phyloP scores from a whole-genome alignment of 2,113 vertebrate species.

The Epinephelus moara region DNA sequence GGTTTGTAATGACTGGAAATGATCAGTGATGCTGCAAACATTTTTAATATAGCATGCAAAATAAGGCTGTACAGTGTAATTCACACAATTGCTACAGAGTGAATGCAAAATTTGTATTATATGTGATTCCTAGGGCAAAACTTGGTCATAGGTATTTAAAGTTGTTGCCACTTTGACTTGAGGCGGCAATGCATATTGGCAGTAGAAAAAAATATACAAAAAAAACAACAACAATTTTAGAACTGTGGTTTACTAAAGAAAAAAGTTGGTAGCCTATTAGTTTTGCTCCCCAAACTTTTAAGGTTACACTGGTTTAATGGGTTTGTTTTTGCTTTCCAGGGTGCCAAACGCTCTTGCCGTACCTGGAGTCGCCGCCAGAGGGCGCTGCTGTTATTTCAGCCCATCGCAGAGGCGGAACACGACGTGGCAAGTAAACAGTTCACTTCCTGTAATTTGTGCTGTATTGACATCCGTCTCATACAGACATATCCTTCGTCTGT shows the following conservation, averaged over 20 bases:
- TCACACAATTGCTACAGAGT: not conserved
- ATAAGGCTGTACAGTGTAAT: no score
- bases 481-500: not conserved
- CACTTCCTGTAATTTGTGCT: slow-evolving; percentile 67
- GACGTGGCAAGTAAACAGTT: slow-evolving; percentile 78
- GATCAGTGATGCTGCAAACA: no score
- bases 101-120: not conserved
- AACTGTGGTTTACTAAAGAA: not conserved
- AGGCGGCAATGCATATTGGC: not conserved
- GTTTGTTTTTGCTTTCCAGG: not conserved
- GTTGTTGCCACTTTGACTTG: not conserved
- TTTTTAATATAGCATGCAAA: no score
- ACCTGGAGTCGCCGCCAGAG: not conserved
- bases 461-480: slow-evolving; percentile 56
- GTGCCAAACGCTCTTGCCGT: not conserved
- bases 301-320: no score
- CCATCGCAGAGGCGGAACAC: slow-evolving; percentile 49
- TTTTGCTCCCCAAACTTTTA: no score
- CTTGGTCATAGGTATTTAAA: not conserved
- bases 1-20: no score
- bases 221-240: no score
- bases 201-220: not conserved
- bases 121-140: not conserved
- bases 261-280: not conserved
- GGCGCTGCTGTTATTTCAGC: slow-evolving; percentile 26